A percentile compares a stretch with the other conserved stretches of the same genome.
These are phyloP conservation scores for Incurvaria masculella DNA, from an alignment of 2,888 invertebrate genomes.

Conservation along the genomic window DNA sequence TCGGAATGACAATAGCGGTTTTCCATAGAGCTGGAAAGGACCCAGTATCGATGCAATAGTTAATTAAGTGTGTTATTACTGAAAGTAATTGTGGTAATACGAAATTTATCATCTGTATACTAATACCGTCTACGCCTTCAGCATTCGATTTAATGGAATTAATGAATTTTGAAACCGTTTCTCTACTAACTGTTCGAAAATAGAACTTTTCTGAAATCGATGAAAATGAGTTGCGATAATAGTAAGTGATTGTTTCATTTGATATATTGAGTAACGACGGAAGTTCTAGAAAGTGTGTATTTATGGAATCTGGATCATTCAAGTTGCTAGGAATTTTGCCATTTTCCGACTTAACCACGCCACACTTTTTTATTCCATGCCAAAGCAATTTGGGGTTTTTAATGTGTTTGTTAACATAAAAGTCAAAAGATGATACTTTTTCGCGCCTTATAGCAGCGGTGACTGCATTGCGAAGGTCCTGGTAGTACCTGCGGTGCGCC, in stretches of 20 bases:
- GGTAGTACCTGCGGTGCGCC: not conserved
- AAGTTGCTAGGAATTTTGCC: not conserved
- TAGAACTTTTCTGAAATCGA: no score
- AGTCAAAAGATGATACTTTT: slow-evolving; percentile 12
- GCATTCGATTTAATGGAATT: slow-evolving; percentile 10
- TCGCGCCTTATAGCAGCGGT: slow-evolving; percentile 11
- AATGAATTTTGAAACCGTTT: slow-evolving; percentile 9
- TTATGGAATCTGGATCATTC: slow-evolving; percentile 2
- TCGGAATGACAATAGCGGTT: slow-evolving; percentile 10
- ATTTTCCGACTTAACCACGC: not conserved
- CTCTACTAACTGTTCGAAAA: not conserved
- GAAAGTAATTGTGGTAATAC: no score
- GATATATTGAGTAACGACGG: not conserved
- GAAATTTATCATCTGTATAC: slow-evolving; percentile 12
- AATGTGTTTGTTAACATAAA: slow-evolving; percentile 12
- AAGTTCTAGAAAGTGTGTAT: slow-evolving; percentile 3
- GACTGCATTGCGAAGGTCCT: slow-evolving; percentile 10
- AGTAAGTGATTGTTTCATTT: no score
- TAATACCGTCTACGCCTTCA: slow-evolving; percentile 8
- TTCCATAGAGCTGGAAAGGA: slow-evolving; percentile 12
- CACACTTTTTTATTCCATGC: slow-evolving; percentile 6
- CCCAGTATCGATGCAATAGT: no score
- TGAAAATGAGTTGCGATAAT: no score
- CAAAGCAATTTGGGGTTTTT: slow-evolving; percentile 8
- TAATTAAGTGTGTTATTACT: no score